Evolutionary conservation across 1,140 invertebrate species (phyloP), one percentile per base, ranked within the genome.

Genomic region (Pomacea maculata): DNA sequence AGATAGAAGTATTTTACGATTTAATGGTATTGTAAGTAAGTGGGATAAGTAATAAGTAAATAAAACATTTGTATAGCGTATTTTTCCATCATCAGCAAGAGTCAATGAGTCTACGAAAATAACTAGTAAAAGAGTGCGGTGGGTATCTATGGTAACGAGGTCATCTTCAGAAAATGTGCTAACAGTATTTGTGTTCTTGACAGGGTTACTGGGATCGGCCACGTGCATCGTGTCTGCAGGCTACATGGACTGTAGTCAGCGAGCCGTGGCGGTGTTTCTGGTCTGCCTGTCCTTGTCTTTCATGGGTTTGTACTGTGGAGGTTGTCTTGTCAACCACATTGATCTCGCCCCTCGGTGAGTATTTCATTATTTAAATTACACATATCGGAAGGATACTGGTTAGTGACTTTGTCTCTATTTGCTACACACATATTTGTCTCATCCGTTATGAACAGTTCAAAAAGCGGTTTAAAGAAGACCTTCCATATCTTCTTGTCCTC

Each of bases 321-420:
- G 95, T 75, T 96, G 84, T 87, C 95, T 95, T 86, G 95, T 96
- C 4, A 96, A 96, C 91, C 95, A 96, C 87, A 90, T 97, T 86
- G 95, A 97, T 88, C 94, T 97, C 82, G 96, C 96, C 12, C 82
- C 84, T n/a, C 85, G 82, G 72, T 89, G 87, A 63, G 75, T 78
- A 14, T 6, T 70, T 70, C 10, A 1, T 4, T 1, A 12, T 1
- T 15, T 15, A 6, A 45, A 21, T 70, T 7, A 11, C 19, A 8
- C 57, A 61, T 15, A 21, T 12, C 12, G 9, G 19, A 8, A 14
- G 2, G 4, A 21, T 2, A 21, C 25, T 67, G 17, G 17, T 21
- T 67, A 21, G 17, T 67, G 65, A 21, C 17, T 21, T 3, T 67
- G 1, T 21, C 19, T 67, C 19, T 19, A 67, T 67, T 67, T 21